Conservation (phyloP, 53 echinoderm and acorn worm species). For the Echinarachnius parma region DNA sequence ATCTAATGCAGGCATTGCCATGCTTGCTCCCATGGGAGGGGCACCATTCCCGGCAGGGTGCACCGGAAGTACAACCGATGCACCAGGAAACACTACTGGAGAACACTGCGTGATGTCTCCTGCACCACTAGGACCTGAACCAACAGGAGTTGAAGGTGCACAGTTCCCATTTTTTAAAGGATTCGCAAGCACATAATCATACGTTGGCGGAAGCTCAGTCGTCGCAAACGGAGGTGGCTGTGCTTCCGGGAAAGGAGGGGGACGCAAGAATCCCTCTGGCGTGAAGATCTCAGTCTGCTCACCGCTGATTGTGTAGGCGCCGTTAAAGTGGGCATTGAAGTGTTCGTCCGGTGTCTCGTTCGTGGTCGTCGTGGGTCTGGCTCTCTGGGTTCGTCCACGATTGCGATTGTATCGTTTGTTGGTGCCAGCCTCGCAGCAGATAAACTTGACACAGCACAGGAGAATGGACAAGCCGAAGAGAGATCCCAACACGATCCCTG, state of each 20-base stretch:
- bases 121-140: too few species aligned
- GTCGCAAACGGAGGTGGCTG: background rate
- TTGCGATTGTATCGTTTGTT: constrained; percentile 4
- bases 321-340: constrained; percentile 32
- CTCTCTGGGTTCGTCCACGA: background rate
- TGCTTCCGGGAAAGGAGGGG: background rate
- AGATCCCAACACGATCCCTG: constrained; percentile 15
- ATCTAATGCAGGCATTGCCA: too few species aligned
- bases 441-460: constrained; percentile 28
- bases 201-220: constrained; percentile 14
- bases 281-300: constrained; percentile 1
- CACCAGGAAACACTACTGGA: too few species aligned
- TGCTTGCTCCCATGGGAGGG: too few species aligned
- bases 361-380: background rate
- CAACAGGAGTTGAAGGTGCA: too few species aligned
- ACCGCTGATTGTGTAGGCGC: constrained; percentile 13
- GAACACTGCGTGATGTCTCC: too few species aligned
- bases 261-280: constrained; percentile 2
- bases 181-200: too few species aligned
- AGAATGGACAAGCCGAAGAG: constrained; percentile 17
- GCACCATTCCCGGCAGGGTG: background rate
- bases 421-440: constrained; percentile 15
- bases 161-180: too few species aligned
- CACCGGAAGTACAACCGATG: too few species aligned
- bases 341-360: constrained; percentile 9